Evolutionary conservation across 2,113 vertebrate species (phyloP).

Genomic region (Columbina picui): DNA sequence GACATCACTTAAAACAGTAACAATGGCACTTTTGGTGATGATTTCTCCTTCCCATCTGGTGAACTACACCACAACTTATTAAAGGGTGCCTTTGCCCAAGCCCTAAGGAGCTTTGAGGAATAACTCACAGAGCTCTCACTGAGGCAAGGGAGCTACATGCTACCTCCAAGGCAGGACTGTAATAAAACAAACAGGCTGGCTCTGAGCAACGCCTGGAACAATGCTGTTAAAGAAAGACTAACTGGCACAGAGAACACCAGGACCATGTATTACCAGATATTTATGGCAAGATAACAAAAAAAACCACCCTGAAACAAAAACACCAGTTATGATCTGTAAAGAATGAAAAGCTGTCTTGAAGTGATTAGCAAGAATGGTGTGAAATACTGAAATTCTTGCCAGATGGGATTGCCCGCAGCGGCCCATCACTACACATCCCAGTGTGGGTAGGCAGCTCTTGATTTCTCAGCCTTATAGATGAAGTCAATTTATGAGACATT

Average conservation of each 20-base stretch:
- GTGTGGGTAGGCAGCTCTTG: neutral
- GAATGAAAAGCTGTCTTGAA: neutral
- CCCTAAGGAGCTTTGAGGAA: neutral
- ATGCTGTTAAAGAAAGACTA: neutral
- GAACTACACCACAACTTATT: neutral
- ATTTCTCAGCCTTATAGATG: neutral
- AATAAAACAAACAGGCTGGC: neutral
- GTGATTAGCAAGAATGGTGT: neutral
- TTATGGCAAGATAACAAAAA: neutral
- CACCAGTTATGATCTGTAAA: neutral
- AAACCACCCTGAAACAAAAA: neutral
- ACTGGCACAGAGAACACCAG: neutral
- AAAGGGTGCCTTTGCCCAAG: neutral
- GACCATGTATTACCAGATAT: neutral
- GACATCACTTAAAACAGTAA: neutral
- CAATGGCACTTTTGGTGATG: neutral
- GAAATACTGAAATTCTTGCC: neutral
- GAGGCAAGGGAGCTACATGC: neutral
- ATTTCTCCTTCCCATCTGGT: neutral
- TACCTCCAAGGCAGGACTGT: neutral
- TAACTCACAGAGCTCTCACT: neutral
- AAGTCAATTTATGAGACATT: neutral
- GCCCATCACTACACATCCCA: neutral
- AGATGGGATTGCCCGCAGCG: neutral
- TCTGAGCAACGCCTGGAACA: neutral